These are phyloP conservation scores for Hanleya hanleyi DNA, from an alignment of 2,888 invertebrate genomes.

Conservation along the genomic window DNA sequence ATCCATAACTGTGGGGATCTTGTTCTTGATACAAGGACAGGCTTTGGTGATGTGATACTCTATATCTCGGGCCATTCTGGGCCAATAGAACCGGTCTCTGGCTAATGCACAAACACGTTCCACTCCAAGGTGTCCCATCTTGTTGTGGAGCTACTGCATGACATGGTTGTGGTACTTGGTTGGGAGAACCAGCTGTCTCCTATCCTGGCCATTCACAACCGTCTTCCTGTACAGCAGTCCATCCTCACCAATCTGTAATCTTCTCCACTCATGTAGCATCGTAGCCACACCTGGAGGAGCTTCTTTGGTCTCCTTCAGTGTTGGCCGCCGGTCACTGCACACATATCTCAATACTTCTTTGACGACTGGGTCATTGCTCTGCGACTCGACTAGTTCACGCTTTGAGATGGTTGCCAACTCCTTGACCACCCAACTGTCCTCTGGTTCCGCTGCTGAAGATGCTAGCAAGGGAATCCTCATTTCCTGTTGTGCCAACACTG, in stretches of 20 bases:
- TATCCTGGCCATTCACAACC: neutral
- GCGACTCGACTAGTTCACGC: neutral
- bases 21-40: slow-evolving; percentile 19
- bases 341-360: neutral
- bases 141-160: no score
- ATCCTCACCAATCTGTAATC: neutral
- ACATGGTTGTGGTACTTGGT: no score
- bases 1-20: neutral
- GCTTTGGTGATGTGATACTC: slow-evolving; percentile 13
- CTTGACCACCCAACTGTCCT: no score
- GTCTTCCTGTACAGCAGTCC: neutral
- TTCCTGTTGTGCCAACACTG: no score
- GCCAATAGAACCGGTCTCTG: slow-evolving; percentile 12
- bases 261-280: neutral
- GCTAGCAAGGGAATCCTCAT: no score
- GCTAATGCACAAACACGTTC: slow-evolving; percentile 3
- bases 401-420: no score
- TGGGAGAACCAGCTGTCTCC: no score
- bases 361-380: neutral
- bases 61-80: slow-evolving; percentile 13
- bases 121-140: no score
- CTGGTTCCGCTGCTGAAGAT: no score
- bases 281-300: neutral
- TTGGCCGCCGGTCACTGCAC: neutral
- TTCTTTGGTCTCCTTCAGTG: neutral